phyloP scores from a whole-genome alignment of 2,888 invertebrate species.

The Cyaniris semiargus region DNA sequence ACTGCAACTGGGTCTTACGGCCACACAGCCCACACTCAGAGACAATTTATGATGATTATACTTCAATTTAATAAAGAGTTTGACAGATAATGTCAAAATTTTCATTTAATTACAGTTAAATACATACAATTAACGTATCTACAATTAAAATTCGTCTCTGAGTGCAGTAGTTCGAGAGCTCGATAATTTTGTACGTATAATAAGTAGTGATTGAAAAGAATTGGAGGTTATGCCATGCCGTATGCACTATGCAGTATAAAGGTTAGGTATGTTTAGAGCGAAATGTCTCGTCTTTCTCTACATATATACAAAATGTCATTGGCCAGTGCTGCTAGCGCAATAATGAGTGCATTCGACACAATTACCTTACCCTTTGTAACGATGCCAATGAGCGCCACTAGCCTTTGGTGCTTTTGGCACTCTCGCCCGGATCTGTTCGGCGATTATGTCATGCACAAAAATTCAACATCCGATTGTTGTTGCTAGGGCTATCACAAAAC shows the following conservation, averaged over 20 bases:
- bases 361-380: slow-evolving; percentile 74
- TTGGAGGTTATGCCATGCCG: background rate
- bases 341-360: slow-evolving; percentile 45
- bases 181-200: too few species aligned
- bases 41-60: too few species aligned
- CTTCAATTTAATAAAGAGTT: background rate
- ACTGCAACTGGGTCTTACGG: too few species aligned
- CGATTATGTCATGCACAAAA: slow-evolving; percentile 77
- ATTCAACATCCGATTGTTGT: slow-evolving; percentile 57
- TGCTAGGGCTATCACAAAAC: slow-evolving; percentile 42
- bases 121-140: too few species aligned
- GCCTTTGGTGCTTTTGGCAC: slow-evolving; percentile 67
- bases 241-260: background rate
- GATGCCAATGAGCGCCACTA: slow-evolving; percentile 64
- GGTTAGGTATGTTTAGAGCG: background rate
- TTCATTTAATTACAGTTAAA: too few species aligned
- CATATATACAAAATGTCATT: slow-evolving; percentile 4
- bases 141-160: too few species aligned
- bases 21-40: too few species aligned
- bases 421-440: slow-evolving; percentile 70
- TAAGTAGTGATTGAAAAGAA: background rate
- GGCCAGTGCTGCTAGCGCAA: background rate
- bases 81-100: background rate
- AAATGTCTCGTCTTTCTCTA: background rate
- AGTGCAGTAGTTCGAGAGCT: too few species aligned